Evolutionary conservation across 2,888 invertebrate species (phyloP).

Genomic region (Smittia sp.): DNA sequence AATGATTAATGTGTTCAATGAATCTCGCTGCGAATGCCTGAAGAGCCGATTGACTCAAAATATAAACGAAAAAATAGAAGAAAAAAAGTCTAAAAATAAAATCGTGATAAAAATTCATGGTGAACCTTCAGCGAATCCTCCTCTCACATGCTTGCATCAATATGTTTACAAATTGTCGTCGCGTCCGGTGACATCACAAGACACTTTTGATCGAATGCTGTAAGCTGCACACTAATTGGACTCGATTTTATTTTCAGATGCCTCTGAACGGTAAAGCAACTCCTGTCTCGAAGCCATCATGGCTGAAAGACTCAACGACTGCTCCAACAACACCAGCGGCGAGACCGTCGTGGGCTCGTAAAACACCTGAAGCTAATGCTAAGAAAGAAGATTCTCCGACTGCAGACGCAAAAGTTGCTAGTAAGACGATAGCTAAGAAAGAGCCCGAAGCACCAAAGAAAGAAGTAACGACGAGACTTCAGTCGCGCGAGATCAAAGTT

Average conservation of each 20-base stretch:
- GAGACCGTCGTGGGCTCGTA: slow-evolving; percentile 19
- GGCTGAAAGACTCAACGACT: slow-evolving; percentile 22
- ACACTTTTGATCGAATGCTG: background rate
- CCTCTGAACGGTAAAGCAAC: slow-evolving; percentile 36
- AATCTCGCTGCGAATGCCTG: background rate
- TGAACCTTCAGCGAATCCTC: slow-evolving; percentile 10
- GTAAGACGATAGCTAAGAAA: no score
- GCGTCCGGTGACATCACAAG: background rate
- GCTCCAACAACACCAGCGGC: slow-evolving; percentile 5
- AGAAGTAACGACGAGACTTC: slow-evolving; percentile 44
- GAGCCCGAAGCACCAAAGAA: slow-evolving; percentile 38
- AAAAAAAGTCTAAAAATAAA: slow-evolving; percentile 23
- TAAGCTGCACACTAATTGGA: background rate
- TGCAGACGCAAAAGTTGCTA: background rate
- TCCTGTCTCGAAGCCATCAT: slow-evolving; percentile 30
- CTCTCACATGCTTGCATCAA: slow-evolving; percentile 20
- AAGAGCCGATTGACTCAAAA: background rate
- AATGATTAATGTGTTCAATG: slow-evolving; percentile 9
- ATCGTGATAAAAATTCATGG: slow-evolving; percentile 20
- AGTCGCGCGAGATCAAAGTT: slow-evolving; percentile 51
- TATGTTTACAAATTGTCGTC: slow-evolving; percentile 11
- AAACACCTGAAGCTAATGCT: background rate
- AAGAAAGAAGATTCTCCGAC: slow-evolving; percentile 14
- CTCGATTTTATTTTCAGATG: slow-evolving; percentile 23
- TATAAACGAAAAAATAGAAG: background rate